Evolutionary conservation across 2,888 invertebrate species (phyloP).

Genomic region (Tromatobia lineatoria): DNA sequence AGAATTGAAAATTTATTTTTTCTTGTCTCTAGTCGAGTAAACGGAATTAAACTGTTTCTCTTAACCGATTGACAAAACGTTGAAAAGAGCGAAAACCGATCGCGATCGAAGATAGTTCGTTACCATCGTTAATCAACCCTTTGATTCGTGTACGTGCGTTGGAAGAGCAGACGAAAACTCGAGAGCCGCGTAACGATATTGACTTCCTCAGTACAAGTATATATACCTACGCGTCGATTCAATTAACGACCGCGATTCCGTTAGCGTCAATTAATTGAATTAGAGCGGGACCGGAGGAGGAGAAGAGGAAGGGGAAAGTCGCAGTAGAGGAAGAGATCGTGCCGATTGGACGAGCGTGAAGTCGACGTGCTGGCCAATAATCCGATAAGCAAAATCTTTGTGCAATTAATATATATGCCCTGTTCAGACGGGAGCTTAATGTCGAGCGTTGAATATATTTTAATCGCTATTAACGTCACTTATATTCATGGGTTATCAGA

Average conservation of each 20-base stretch:
- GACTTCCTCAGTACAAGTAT: slow-evolving; percentile 35
- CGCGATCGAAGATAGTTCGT: slow-evolving; percentile 48
- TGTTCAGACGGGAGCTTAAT: neutral
- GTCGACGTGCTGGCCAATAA: slow-evolving; percentile 32
- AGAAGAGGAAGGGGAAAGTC: neutral
- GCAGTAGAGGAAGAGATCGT: slow-evolving; percentile 32
- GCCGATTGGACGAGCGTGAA: slow-evolving; percentile 32
- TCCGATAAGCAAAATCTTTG: slow-evolving; percentile 40
- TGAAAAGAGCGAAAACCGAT: neutral
- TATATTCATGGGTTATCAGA: neutral
- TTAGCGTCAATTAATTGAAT: slow-evolving; percentile 59
- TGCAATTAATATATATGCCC: neutral
- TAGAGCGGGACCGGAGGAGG: slow-evolving; percentile 31
- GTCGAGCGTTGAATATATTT: slow-evolving; percentile 9
- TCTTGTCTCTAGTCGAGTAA: neutral
- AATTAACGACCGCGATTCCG: slow-evolving; percentile 57
- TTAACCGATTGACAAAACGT: neutral
- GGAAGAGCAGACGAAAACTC: neutral
- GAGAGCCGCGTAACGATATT: slow-evolving; percentile 40
- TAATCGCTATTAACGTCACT: neutral
- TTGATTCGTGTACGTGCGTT: slow-evolving; percentile 36
- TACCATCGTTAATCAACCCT: slow-evolving; percentile 49
- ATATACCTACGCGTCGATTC: slow-evolving; percentile 49
- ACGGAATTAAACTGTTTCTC: slow-evolving; percentile 8
- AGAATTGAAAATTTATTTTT: neutral